Base-by-base conservation (phyloP, 2,888 invertebrate species). In the Sussaba pulchella region DNA sequence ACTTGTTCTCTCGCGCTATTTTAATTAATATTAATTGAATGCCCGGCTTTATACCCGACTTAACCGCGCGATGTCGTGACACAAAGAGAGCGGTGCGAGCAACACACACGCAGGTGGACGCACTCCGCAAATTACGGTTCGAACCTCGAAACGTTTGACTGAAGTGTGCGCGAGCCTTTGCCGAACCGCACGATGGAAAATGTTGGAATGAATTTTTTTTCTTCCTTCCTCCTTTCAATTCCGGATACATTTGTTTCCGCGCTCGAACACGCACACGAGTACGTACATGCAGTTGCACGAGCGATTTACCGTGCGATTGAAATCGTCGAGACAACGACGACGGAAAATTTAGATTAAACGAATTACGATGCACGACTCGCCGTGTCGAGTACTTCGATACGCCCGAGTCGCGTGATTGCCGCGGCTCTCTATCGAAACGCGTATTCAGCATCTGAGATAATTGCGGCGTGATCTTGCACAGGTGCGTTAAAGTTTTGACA, bases 21-120 rank as follows among this genome's bases (percentile, higher is more conserved):
- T 89, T 88, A 89, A 89, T 90, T 89, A 89, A 90, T 88, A 89
- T 90, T 90, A 89, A 90, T 89, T 89, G 89, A 89, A 88, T 85
- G 82, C 78, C 78, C n/a, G n/a, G 85, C 85, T 87, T 86, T 82
- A 84, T 82, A 66, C 73, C 36, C 77, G 81, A 43, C 72, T 77
- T 77, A 63, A 77, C 77, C 69, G 19, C 72, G 67, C 80, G 83
- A 87, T 85, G 87, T 87, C 86, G 84, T 77, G 66, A 72, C 83
- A 69, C 77, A 80, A 3, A n/a, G 43, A 43, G 64, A 43, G 63
- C 64, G 21, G 54, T 36, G 64, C 70, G 80, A 59, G 84, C 73
- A 57, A 71, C 83, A 67, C 77, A 80, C 41, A 12, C 14, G 50
- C 70, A 71, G 72, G 66, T 71, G 72, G 80, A 83, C 70, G 59